Evolutionary conservation across 2,797 vertebrate genomes (phyloP), one percentile per base, ranked within the genome.

Genomic region (Euthynnus affinis): DNA sequence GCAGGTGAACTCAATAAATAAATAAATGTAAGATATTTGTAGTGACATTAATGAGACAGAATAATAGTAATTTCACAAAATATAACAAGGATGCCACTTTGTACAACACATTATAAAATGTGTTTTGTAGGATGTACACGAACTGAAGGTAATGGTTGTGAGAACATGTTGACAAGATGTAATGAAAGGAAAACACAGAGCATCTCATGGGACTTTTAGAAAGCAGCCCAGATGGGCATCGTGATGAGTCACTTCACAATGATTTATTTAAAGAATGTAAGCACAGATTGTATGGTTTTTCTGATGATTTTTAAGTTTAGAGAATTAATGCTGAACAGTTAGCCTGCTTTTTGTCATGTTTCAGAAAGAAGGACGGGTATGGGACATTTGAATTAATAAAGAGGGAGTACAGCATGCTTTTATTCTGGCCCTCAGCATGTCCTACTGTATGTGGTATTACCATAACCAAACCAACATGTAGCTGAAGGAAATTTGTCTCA

Each of bases 161-260:
- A 32, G 56, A 55, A n/a, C 49, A 27, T 2, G 51, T 0, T 65
- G 29, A 62, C 44, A 58, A 73, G 53, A 71, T 44, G 46, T 60
- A 67, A 66, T 63, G 23, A 79, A 74, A 42, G 37, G 61, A 49
- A 57, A 76, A 75, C 64, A 76, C 44, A 56, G 22, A 58, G 1
- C 46, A 20, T 64, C 82, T 65, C 66, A 46, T 37, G 75, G 72
- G 80, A 42, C 69, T 0, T 29, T 0, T 8, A 71, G 20, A 70
- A 60, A 48, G 59, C 71, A 53, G 74, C 55, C 69, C 88, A 81
- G 80, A 80, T 69, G 74, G 74, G 32, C 72, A 48, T 69, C 37
- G 7, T 14, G 75, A 23, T 14, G 75, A 23, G 37, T 80, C 84
- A 77, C 40, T 29, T 80, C 73, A 66, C 49, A 52, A 22, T 61